Conservation (phyloP, 2,888 invertebrate species). For the Abrostola tripartita region DNA sequence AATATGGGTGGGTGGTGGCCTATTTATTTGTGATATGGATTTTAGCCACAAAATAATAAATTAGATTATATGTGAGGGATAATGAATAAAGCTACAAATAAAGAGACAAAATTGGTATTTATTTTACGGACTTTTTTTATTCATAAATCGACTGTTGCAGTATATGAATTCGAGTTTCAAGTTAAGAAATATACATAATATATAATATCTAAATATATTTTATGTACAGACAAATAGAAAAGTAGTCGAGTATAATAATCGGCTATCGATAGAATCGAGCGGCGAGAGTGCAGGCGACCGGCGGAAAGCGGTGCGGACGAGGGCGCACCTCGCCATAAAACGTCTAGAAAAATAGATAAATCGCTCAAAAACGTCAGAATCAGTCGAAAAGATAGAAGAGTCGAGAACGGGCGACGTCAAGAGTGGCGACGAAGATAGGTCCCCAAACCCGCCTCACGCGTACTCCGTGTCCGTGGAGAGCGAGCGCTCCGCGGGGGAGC, state of each 20-base stretch:
- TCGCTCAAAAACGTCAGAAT: constrained; percentile 88
- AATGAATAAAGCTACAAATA: constrained; percentile 59
- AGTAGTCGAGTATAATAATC: constrained; percentile 87
- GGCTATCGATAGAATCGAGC: constrained; percentile 87
- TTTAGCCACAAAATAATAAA: neutral
- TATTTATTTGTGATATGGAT: neutral
- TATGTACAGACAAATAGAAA: constrained; percentile 88
- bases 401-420: constrained; percentile 68
- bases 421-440: constrained; percentile 61
- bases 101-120: constrained; percentile 61
- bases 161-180: constrained; percentile 88
- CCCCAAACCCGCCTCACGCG: constrained; percentile 87
- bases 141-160: constrained; percentile 88
- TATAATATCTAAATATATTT: constrained; percentile 88
- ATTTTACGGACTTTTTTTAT: constrained; percentile 80
- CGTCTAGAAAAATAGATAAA: constrained; percentile 89
- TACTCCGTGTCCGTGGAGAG: constrained; percentile 92
- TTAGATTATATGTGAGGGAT: constrained; percentile 20
- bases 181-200: constrained; percentile 88
- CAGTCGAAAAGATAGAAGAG: constrained; percentile 86
- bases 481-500: constrained; percentile 88
- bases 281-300: constrained; percentile 87
- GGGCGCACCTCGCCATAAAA: constrained; percentile 87
- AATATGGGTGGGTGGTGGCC: too few species aligned
- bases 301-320: constrained; percentile 87